Evolutionary conservation across 2,797 vertebrate species (phyloP).

Genomic region (Tamandua tetradactyla): DNA sequence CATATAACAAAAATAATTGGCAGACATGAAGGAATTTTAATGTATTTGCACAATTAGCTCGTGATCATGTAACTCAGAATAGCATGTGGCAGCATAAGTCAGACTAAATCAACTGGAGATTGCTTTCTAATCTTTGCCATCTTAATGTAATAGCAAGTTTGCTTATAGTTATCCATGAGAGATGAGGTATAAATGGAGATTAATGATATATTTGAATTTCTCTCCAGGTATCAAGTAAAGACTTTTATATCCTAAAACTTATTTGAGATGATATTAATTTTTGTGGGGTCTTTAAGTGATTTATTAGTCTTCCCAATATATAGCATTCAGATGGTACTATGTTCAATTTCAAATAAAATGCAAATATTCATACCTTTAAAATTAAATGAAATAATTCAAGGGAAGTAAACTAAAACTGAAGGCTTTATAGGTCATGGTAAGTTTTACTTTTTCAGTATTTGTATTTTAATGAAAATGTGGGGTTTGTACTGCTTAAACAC

Average conservation of each 20-base stretch:
- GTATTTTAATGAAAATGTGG: conserved; percentile 16
- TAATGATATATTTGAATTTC: conserved; percentile 60
- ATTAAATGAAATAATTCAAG: background rate
- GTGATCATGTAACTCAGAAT: conserved; percentile 35
- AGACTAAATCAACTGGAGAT: conserved; percentile 56
- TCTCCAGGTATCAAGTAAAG: conserved; percentile 33
- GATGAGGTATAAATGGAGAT: conserved; percentile 64
- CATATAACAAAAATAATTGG: conserved; percentile 67
- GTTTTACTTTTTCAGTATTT: conserved; percentile 42
- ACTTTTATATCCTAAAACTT: conserved; percentile 29
- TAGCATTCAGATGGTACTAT: background rate
- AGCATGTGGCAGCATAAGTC: conserved; percentile 58
- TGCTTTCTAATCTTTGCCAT: conserved; percentile 63
- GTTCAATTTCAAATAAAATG: conserved; percentile 12
- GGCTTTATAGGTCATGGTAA: background rate
- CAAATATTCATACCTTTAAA: too few relatives aligned
- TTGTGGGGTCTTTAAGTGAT: conserved; percentile 30
- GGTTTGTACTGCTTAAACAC: background rate
- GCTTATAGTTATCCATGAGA: conserved; percentile 48
- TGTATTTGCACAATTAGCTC: conserved; percentile 62
- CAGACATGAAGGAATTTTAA: conserved; percentile 64
- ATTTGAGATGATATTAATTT: background rate
- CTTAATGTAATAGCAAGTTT: conserved; percentile 65
- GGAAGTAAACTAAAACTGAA: background rate
- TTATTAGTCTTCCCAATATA: background rate